These are phyloP conservation scores for Dunckerocampus dactyliophorus DNA, from an alignment of 2,113 vertebrate species.

Conservation along the genomic window DNA sequence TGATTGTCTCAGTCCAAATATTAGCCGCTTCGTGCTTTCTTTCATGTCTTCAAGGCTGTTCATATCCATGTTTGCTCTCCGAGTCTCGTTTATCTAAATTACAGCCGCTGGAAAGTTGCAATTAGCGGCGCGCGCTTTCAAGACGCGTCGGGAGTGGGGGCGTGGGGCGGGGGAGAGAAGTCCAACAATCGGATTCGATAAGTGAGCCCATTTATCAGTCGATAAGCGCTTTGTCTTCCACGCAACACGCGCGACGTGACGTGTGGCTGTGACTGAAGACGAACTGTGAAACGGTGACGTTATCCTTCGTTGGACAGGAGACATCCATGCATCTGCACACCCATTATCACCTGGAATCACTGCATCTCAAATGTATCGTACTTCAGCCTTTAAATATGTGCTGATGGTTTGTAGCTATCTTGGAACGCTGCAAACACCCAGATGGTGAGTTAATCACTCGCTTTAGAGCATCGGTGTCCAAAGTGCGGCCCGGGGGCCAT, in stretches of 20 bases:
- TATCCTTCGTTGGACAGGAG: conserved; percentile 18
- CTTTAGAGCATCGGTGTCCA: too few species aligned
- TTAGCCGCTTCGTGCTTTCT: conserved; percentile 69
- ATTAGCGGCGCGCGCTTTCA: conserved; percentile 20
- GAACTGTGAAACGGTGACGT: conserved; percentile 25
- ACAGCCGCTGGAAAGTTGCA: conserved; percentile 56
- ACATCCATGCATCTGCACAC: not conserved
- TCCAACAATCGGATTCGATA: conserved; percentile 6
- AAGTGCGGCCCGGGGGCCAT: too few species aligned
- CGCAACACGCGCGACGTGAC: not conserved
- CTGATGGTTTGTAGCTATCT: too few species aligned
- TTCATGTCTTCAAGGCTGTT: conserved; percentile 60
- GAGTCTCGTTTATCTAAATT: conserved; percentile 56
- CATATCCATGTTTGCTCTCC: conserved; percentile 44
- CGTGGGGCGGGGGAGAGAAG: not conserved
- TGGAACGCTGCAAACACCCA: conserved; percentile 27
- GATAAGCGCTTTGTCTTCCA: not conserved
- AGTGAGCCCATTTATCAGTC: not conserved
- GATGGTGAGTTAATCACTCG: conserved; percentile 47
- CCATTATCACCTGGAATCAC: not conserved
- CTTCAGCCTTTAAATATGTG: too few species aligned
- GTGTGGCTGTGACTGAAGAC: not conserved
- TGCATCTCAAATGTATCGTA: too few species aligned
- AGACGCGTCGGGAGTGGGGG: conserved; percentile 2
- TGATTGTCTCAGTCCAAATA: conserved; percentile 75